phyloP scores from a whole-genome alignment of 2,113 vertebrate genomes.

The Plectropomus leopardus region DNA sequence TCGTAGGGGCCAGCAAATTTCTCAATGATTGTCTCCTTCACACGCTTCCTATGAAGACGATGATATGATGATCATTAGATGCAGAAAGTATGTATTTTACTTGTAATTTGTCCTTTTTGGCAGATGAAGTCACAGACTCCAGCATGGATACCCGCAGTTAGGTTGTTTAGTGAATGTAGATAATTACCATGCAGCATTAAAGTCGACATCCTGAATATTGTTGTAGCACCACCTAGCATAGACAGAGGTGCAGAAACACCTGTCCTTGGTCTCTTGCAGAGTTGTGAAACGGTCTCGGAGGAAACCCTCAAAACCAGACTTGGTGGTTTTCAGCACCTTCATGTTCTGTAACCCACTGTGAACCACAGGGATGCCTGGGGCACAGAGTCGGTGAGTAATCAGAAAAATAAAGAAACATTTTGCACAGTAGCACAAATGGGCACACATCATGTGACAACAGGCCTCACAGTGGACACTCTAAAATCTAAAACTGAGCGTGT shows the following conservation, averaged over 20 bases:
- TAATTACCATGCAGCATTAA: slow-evolving; percentile 89
- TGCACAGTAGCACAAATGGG: not conserved
- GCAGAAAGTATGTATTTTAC: no score
- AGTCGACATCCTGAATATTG: slow-evolving; percentile 82
- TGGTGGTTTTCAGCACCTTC: slow-evolving; percentile 95
- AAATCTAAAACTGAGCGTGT: not conserved
- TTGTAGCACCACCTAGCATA: slow-evolving; percentile 92
- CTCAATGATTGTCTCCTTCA: slow-evolving; percentile 89
- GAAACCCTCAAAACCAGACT: slow-evolving; percentile 95
- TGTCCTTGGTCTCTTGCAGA: slow-evolving; percentile 90
- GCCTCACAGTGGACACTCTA: not conserved
- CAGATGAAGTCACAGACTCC: no score
- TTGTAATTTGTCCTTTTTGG: no score
- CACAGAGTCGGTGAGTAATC: not conserved
- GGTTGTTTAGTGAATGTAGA: not conserved
- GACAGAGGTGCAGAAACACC: slow-evolving; percentile 92
- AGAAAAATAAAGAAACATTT: not conserved
- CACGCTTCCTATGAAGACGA: slow-evolving; percentile 82
- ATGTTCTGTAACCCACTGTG: slow-evolving; percentile 93
- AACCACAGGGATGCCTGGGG: slow-evolving; percentile 87
- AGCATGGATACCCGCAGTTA: not conserved
- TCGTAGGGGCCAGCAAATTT: slow-evolving; percentile 93
- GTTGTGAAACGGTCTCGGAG: slow-evolving; percentile 91
- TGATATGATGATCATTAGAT: not conserved
- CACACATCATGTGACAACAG: not conserved